Base-by-base conservation (phyloP, 1,140 invertebrate species). In the Caenorhabditis latens region DNA sequence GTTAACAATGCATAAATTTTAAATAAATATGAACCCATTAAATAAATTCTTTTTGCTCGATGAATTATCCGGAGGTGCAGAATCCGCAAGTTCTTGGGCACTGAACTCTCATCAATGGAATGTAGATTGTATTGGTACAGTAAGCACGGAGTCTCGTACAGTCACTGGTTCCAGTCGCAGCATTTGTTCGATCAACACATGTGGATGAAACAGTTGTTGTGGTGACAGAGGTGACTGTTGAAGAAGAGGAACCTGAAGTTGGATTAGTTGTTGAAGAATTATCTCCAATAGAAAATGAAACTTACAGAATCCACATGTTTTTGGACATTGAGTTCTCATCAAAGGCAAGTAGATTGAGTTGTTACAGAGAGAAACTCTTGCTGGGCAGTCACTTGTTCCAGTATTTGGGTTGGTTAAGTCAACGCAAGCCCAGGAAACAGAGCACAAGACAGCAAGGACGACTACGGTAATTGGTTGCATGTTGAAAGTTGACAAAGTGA, bases 71-170 rank as follows among this genome's bases (percentile, higher is more conserved):
- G 21, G 48, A 53, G 5, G 83, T 84, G 61, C 86, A 87, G 48
- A 71, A 84, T 75, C 83, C 83, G 42, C 86, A 87, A 16, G 86
- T 87, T 75, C 32, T 71, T 43, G 86, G 86, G 57, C 86, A 87
- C 43, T 87, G 86, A 57, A 40, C 21, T 63, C 50, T 50, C 86
- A 87, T 87, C 19, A 87, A 40, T n/a, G 83, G 46, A 13, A 24
- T 46, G 50, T 87, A 87, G 50, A 84, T 43, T 1, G 58, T 13
- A 67, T 87, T 58, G 61, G 63, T 67, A 42, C 86, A 87, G 19
- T 63, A 65, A 24, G 82, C 43, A 40, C 14, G 11, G 4, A 57
- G 53, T 57, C 57, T 84, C 0, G 82, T 57, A 58, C 85, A 86
- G 19, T 86, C 67, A 19, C 57, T 58, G 19, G 57, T 61, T 84